phyloP scores from a whole-genome alignment of 2,113 vertebrate genomes.

The Epinephelus cyanopodus region DNA sequence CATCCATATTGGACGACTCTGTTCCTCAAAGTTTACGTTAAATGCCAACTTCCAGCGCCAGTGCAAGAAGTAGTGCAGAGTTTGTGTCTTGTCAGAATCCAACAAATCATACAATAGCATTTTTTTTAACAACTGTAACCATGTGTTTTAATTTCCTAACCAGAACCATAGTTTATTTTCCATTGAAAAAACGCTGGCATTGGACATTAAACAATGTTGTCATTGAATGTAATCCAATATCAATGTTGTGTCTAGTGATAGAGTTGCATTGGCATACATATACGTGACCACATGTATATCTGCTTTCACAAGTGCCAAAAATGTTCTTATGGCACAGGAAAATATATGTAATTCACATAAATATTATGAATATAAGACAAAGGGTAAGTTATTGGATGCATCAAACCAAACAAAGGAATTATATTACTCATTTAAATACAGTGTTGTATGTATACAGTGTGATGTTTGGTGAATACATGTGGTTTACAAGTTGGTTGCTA shows the following conservation, averaged over 20 bases:
- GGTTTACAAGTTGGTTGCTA: conserved; percentile 10
- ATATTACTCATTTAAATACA: background rate
- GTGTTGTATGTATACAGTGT: background rate
- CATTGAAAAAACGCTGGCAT: background rate
- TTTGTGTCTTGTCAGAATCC: background rate
- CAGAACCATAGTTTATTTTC: background rate
- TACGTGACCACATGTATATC: background rate
- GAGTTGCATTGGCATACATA: background rate
- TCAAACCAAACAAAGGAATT: background rate
- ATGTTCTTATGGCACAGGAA: background rate
- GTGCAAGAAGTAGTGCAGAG: background rate
- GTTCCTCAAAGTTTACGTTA: background rate
- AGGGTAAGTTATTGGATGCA: background rate
- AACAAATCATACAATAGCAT: background rate
- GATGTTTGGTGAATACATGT: background rate
- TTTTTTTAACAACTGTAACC: background rate
- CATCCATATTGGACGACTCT: background rate
- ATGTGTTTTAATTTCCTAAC: background rate
- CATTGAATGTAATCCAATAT: conserved; percentile 4
- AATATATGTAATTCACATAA: background rate
- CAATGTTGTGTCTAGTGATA: background rate
- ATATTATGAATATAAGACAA: background rate
- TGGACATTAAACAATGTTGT: background rate
- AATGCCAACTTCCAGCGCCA: background rate
- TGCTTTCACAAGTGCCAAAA: background rate